These are phyloP conservation scores for Fringilla coelebs DNA, from an alignment of 2,797 vertebrate genomes.

Conservation along the genomic window DNA sequence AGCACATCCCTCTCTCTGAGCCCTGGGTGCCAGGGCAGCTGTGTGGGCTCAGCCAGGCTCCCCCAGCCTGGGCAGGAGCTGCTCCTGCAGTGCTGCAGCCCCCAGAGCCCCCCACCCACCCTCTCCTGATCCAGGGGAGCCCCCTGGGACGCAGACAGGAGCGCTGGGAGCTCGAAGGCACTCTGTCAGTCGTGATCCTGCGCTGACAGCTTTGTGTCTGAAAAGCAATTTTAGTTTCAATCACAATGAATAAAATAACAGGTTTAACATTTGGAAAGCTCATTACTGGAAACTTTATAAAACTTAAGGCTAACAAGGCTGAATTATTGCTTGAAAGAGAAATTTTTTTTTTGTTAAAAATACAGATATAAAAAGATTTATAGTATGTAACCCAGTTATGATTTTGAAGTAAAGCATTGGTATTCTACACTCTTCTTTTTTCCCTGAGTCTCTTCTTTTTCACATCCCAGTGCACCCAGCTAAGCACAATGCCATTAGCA, in stretches of 20 bases:
- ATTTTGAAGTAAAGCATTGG: background rate
- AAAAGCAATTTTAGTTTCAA: constrained; percentile 32
- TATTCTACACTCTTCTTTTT: background rate
- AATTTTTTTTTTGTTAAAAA: background rate
- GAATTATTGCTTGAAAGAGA: constrained; percentile 34
- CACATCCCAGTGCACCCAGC: background rate
- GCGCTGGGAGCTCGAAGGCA: background rate
- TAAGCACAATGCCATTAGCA: background rate
- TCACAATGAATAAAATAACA: constrained; percentile 43
- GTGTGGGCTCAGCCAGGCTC: background rate
- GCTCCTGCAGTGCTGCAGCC: accelerated
- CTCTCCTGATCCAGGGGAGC: background rate
- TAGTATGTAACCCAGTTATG: background rate
- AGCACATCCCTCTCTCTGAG: background rate
- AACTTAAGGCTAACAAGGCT: constrained; percentile 24
- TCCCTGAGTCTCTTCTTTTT: background rate
- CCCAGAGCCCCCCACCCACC: accelerated
- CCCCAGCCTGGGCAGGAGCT: background rate
- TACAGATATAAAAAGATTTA: background rate
- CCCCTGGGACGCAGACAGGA: accelerated
- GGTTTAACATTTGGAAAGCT: constrained; percentile 53
- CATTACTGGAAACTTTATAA: constrained; percentile 57
- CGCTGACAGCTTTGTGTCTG: background rate
- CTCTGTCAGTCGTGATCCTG: background rate
- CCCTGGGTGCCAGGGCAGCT: accelerated